A percentile compares a stretch with the other conserved stretches of the same genome.
These are phyloP conservation scores for Engystomops pustulosus DNA, from an alignment of 2,113 vertebrate species.

Conservation along the genomic window DNA sequence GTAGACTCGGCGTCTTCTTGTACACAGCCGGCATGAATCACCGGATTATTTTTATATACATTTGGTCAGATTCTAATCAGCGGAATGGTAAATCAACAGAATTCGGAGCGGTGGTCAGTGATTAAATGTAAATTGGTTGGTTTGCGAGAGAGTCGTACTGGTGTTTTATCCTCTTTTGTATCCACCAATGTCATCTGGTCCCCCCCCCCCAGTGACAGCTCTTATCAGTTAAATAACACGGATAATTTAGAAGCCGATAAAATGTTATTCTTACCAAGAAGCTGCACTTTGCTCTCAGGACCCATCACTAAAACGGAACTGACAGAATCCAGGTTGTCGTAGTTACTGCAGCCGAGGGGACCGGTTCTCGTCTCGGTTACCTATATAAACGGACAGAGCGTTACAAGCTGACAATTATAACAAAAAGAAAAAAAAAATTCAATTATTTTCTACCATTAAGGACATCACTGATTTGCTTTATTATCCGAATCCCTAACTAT, in stretches of 20 bases:
- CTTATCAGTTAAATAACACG: background rate
- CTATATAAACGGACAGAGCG: conserved; percentile 71
- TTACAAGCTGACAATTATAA: conserved; percentile 37
- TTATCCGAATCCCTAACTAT: conserved; percentile 5
- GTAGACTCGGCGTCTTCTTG: background rate
- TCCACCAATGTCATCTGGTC: background rate
- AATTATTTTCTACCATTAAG: conserved; percentile 21
- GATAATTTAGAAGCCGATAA: conserved; percentile 13
- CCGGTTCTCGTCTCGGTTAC: conserved; percentile 97
- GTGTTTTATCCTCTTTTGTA: background rate
- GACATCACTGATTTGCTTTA: conserved; percentile 13
- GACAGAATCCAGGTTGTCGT: conserved; percentile 97
- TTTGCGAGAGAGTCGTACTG: background rate
- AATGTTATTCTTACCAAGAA: conserved; percentile 82
- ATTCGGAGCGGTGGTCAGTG: background rate
- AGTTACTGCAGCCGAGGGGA: conserved; percentile 97
- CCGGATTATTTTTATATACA: background rate
- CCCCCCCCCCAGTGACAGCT: background rate
- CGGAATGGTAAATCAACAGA: background rate
- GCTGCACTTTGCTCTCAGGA: conserved; percentile 96
- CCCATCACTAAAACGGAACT: conserved; percentile 98
- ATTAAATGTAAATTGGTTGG: background rate
- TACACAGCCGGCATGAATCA: too few species aligned
- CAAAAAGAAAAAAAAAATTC: too few species aligned
- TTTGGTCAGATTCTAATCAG: background rate